These are phyloP conservation scores for Polymixis lichenea DNA, from an alignment of 2,888 invertebrate genomes.

Conservation along the genomic window DNA sequence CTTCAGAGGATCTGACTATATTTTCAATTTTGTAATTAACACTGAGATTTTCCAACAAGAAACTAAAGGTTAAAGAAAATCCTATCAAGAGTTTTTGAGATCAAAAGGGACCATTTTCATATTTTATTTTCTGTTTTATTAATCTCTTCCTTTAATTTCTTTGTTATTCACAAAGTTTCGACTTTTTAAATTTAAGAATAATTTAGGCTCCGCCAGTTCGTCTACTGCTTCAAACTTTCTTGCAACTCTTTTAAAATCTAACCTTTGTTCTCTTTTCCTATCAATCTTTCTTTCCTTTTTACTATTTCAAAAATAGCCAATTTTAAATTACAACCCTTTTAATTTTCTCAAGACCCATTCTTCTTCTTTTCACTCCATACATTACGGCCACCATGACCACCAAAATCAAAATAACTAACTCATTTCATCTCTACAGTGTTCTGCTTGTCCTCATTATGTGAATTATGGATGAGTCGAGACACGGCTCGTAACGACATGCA, in stretches of 20 bases:
- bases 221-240: not conserved
- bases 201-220: too few species aligned
- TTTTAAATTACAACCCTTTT: not conserved
- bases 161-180: not conserved
- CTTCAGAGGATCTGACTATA: not conserved
- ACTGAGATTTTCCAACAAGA: not conserved
- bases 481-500: conserved; percentile 86
- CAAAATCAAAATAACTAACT: conserved; percentile 56
- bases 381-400: conserved; percentile 11
- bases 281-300: not conserved
- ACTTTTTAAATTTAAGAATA: too few species aligned
- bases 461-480: conserved; percentile 88
- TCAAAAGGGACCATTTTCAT: not conserved
- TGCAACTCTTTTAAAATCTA: not conserved
- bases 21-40: not conserved
- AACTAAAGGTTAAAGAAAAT: not conserved
- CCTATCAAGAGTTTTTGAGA: not conserved
- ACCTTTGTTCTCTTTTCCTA: not conserved
- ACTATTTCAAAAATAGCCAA: not conserved
- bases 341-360: not conserved
- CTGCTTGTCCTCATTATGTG: conserved; percentile 84
- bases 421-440: conserved; percentile 71
- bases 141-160: not conserved
- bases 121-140: not conserved
- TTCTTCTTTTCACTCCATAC: not conserved